Percentiles rank a stretch among this genome's conserved stretches.
Conservation (phyloP, 2,888 invertebrate species). For the Fabriciana adippe region DNA sequence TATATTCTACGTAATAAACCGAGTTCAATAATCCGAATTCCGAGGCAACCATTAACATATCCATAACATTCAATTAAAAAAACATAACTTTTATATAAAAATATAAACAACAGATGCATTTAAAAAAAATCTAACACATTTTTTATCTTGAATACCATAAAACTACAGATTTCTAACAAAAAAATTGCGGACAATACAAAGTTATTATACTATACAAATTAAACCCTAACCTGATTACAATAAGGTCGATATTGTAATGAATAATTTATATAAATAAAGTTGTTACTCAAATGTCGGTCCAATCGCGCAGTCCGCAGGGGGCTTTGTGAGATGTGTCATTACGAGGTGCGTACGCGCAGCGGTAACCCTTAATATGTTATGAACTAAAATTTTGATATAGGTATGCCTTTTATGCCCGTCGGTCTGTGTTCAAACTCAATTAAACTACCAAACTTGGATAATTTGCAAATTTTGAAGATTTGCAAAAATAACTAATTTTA, state of each 20-base stretch:
- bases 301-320: slow-evolving; percentile 29
- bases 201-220: not conserved
- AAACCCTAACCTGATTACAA: not conserved
- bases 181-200: slow-evolving; percentile 9
- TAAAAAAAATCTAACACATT: slow-evolving; percentile 9
- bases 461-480: too few relatives aligned
- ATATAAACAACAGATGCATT: slow-evolving; percentile 10
- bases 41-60: too few relatives aligned
- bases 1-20: too few relatives aligned
- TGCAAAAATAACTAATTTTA: too few relatives aligned
- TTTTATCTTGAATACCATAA: slow-evolving; percentile 4
- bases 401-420: not conserved
- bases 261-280: not conserved
- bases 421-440: slow-evolving; percentile 4
- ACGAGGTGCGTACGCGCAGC: slow-evolving; percentile 26
- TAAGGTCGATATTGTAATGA: not conserved
- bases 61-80: not conserved
- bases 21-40: too few relatives aligned
- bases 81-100: not conserved
- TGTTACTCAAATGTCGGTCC: slow-evolving; percentile 18
- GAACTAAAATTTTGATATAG: not conserved
- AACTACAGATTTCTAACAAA: slow-evolving; percentile 2
- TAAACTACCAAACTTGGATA: not conserved
- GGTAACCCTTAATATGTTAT: slow-evolving; percentile 22
- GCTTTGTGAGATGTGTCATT: slow-evolving; percentile 18